A percentile compares a stretch with the other conserved stretches of the same genome.
Evolutionary conservation across 2,888 invertebrate genomes (phyloP).

Genomic region (Zygothrica quintamaculata): DNA sequence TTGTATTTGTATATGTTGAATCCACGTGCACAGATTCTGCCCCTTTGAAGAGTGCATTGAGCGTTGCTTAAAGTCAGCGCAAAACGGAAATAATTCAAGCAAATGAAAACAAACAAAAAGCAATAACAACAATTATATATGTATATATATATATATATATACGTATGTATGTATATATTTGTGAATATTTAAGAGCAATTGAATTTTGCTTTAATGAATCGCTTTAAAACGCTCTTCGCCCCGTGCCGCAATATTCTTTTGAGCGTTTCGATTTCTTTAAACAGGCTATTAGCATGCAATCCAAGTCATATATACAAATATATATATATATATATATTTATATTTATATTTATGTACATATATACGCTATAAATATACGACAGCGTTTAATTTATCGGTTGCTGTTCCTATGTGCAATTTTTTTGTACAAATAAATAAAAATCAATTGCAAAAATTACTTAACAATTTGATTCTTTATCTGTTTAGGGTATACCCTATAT

Average conservation of each 20-base stretch:
- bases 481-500: neutral
- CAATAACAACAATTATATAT: conserved; percentile 14
- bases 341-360: neutral
- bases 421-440: neutral
- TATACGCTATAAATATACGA: neutral
- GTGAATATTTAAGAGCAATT: conserved; percentile 64
- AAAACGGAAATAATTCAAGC: conserved; percentile 28
- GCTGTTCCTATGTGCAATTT: neutral
- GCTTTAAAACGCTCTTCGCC: conserved; percentile 19
- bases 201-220: conserved; percentile 54
- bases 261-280: conserved; percentile 38
- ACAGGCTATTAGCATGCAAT: conserved; percentile 70
- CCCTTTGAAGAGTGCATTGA: conserved; percentile 7
- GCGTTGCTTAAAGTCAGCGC: conserved; percentile 25
- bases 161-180: conserved; percentile 29
- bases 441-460: neutral
- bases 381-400: neutral
- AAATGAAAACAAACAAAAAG: conserved; percentile 24
- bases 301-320: conserved; percentile 43
- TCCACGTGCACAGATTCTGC: conserved; percentile 30
- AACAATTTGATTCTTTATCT: neutral
- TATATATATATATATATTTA: conserved; percentile 10
- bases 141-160: conserved; percentile 8
- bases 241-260: neutral
- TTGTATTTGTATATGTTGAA: conserved; percentile 1